These are phyloP conservation scores for Tetrapedia diversipes DNA, from an alignment of 2,888 invertebrate species.

Conservation along the genomic window DNA sequence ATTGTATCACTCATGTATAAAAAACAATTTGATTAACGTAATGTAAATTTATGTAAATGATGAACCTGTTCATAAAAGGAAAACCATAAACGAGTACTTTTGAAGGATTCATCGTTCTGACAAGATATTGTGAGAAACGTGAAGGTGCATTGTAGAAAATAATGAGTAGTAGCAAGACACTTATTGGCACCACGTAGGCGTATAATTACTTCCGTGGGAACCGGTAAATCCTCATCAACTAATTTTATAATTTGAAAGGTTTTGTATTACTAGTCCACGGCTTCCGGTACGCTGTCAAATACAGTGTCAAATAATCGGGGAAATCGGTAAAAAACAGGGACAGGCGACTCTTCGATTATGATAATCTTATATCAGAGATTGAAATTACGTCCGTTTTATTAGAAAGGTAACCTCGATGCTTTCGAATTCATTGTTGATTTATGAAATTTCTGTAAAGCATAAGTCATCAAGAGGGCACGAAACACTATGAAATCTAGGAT, in stretches of 20 bases:
- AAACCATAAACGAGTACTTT: neutral
- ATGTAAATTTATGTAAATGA: too few species aligned
- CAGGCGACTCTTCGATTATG: neutral
- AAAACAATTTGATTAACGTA: too few species aligned
- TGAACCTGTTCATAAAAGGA: too few species aligned
- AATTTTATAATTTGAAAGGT: constrained; percentile 77
- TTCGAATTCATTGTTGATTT: constrained; percentile 19
- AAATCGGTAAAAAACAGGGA: constrained; percentile 11
- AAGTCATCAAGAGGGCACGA: neutral
- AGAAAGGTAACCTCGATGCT: constrained; percentile 1
- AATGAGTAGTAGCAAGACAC: constrained; percentile 63
- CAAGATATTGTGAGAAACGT: neutral
- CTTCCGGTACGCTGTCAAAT: constrained; percentile 46
- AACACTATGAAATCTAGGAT: neutral
- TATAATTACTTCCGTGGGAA: constrained; percentile 72
- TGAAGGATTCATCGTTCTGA: neutral
- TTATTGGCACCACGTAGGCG: constrained; percentile 71
- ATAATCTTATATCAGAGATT: neutral
- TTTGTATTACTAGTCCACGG: constrained; percentile 57
- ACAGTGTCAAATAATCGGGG: constrained; percentile 10
- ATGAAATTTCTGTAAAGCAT: constrained; percentile 17
- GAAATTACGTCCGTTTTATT: neutral
- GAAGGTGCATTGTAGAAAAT: constrained; percentile 45
- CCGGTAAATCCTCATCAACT: constrained; percentile 71
- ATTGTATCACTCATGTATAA: too few species aligned